Evolutionary conservation across 2,888 invertebrate genomes (phyloP).

Genomic region (Scaptomyza parva): DNA sequence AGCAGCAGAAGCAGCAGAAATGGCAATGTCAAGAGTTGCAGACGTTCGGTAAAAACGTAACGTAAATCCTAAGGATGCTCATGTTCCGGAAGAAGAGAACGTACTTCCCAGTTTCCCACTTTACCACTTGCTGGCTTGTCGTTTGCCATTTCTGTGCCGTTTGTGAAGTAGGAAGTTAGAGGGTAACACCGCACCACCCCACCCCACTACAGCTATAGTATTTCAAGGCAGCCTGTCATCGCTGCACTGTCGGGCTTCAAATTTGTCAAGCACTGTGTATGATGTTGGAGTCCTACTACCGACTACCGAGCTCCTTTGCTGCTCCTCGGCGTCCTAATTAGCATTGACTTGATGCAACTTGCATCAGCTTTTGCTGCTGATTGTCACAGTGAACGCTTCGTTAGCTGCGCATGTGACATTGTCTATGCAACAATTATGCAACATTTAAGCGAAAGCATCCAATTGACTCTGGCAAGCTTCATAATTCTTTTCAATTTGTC

Average conservation of each 20-base stretch:
- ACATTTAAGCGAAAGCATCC: slow-evolving; percentile 53
- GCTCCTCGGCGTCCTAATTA: slow-evolving; percentile 59
- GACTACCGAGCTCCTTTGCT: slow-evolving; percentile 18
- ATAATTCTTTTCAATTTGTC: slow-evolving; percentile 5
- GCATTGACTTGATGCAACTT: slow-evolving; percentile 52
- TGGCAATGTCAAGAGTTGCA: slow-evolving; percentile 12
- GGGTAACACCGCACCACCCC: slow-evolving; percentile 6
- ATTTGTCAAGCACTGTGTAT: slow-evolving; percentile 44
- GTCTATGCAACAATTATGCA: slow-evolving; percentile 64
- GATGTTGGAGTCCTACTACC: slow-evolving; percentile 39
- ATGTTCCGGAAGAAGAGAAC: not conserved
- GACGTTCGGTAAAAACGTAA: slow-evolving; percentile 2
- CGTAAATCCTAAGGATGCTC: not conserved
- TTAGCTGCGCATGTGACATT: slow-evolving; percentile 65
- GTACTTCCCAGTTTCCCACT: slow-evolving; percentile 28
- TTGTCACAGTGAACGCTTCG: slow-evolving; percentile 48
- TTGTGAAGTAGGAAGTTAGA: slow-evolving; percentile 5
- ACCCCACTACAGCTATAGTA: slow-evolving; percentile 8
- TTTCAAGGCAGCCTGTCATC: slow-evolving; percentile 53
- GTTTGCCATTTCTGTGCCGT: slow-evolving; percentile 1
- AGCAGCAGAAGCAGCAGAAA: not conserved
- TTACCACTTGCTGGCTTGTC: slow-evolving; percentile 10
- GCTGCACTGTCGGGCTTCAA: slow-evolving; percentile 43
- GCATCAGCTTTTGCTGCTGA: slow-evolving; percentile 14
- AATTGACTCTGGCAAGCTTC: slow-evolving; percentile 20